A percentile compares a stretch with the other conserved stretches of the same genome.
phyloP scores from a whole-genome alignment of 2,797 vertebrate species.

The Schizopygopsis malacanthus region DNA sequence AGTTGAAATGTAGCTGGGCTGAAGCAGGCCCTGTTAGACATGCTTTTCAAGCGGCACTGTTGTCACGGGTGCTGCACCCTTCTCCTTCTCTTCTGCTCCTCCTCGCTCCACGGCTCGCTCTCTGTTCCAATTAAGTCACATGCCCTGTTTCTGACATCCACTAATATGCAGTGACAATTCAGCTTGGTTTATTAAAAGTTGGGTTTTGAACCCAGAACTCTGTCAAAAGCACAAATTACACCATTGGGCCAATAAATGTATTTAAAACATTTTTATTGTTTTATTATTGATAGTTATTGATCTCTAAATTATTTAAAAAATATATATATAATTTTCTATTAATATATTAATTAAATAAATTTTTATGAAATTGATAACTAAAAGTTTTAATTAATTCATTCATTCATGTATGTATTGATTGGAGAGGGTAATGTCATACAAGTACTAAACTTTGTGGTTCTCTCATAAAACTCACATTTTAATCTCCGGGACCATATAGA shows the following conservation, averaged over 20 bases:
- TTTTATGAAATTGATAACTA: neutral
- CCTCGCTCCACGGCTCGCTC: neutral
- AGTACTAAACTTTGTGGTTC: too few species aligned
- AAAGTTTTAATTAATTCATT: too few species aligned
- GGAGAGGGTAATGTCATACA: too few species aligned
- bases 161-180: constrained; percentile 3
- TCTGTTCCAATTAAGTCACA: neutral
- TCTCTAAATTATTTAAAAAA: too few species aligned
- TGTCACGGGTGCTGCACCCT: neutral
- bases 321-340: neutral
- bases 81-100: neutral
- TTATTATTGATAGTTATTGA: neutral
- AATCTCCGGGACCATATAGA: neutral
- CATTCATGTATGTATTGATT: too few species aligned
- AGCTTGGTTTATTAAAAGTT: neutral
- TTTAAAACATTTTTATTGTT: neutral
- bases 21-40: neutral
- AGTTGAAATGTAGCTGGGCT: neutral
- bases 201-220: neutral
- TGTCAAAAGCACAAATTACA: neutral
- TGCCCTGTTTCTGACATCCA: neutral
- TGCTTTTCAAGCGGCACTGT: neutral
- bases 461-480: neutral
- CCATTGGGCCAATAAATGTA: neutral
- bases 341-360: neutral